Conservation (phyloP, 2,113 vertebrate genomes). For the Diadophis punctatus region DNA sequence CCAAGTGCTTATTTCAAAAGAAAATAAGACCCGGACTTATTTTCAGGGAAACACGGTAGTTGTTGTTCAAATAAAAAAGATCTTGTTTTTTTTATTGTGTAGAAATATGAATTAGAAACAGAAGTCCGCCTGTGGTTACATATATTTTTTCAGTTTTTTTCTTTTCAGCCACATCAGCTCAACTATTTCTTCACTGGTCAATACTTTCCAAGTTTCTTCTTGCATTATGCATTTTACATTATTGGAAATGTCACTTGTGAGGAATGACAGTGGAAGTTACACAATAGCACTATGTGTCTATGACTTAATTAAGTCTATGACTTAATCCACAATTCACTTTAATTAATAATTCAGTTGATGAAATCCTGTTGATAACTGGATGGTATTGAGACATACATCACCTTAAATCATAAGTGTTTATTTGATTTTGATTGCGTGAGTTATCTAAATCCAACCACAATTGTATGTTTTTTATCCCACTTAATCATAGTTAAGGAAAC, state of each 20-base stretch:
- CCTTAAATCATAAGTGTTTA: not conserved
- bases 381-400: not conserved
- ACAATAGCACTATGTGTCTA: not conserved
- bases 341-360: not conserved
- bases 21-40: too few species aligned
- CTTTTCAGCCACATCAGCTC: not conserved
- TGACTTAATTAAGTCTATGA: not conserved
- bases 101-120: not conserved
- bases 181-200: not conserved
- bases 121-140: not conserved
- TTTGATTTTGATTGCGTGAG: not conserved
- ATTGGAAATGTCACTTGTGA: not conserved
- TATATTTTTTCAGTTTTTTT: not conserved
- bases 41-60: too few species aligned
- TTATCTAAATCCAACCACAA: not conserved
- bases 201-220: not conserved
- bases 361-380: not conserved
- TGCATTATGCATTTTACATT: not conserved
- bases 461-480: not conserved
- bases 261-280: not conserved
- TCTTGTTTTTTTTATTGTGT: not conserved
- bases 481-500: not conserved
- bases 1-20: too few species aligned
- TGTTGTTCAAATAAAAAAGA: too few species aligned
- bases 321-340: not conserved